phyloP scores from a whole-genome alignment of 2,113 vertebrate genomes.

The Nycticorax nycticorax region DNA sequence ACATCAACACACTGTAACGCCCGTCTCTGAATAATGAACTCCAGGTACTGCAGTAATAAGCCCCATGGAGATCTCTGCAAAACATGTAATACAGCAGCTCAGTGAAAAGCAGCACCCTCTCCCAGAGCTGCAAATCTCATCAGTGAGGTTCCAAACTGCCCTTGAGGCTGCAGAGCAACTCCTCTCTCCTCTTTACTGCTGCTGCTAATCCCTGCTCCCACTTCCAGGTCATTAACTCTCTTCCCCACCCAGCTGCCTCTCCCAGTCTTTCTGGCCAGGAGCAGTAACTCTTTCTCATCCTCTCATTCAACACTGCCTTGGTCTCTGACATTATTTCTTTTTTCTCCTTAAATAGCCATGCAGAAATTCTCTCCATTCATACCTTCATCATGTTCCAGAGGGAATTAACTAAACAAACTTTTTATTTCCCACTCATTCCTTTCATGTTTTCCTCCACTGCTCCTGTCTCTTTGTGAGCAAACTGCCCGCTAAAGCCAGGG shows the following conservation, averaged over 20 bases:
- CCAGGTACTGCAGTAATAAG: conserved; percentile 41
- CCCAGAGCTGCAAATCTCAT: conserved; percentile 1
- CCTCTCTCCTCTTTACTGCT: not conserved
- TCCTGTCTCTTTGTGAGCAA: not conserved
- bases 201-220: conserved; percentile 41
- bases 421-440: not conserved
- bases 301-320: not conserved
- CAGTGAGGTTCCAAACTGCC: not conserved
- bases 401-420: not conserved
- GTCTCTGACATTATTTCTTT: not conserved
- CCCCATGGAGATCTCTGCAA: conserved; percentile 9
- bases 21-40: conserved; percentile 35
- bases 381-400: not conserved
- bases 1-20: not conserved
- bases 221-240: conserved; percentile 63
- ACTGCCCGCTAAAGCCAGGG: not conserved
- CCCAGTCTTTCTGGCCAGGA: conserved; percentile 39
- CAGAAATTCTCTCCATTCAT: not conserved
- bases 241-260: conserved; percentile 48
- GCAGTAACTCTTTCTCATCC: conserved; percentile 34
- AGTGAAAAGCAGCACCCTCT: not conserved
- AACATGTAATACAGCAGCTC: conserved; percentile 8
- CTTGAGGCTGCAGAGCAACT: conserved; percentile 27
- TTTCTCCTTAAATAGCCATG: not conserved
- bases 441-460: not conserved